Percentiles rank a stretch among this genome's conserved stretches.
These are phyloP conservation scores for Rhynchopsitta pachyrhyncha DNA, from an alignment of 2,113 vertebrate genomes.

Conservation along the genomic window DNA sequence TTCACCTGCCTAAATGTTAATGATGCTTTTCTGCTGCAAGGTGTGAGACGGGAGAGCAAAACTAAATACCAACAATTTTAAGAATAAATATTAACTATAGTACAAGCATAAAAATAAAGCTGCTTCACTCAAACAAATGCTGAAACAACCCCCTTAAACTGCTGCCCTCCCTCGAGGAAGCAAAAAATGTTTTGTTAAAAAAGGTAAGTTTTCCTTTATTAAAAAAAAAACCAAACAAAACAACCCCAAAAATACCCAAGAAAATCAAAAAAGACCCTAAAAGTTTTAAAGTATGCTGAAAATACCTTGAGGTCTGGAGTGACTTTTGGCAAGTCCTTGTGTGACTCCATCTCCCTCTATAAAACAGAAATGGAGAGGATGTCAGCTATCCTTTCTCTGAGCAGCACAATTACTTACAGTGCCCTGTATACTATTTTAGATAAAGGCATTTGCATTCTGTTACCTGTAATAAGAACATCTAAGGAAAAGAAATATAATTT, in stretches of 20 bases:
- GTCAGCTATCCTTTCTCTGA: not conserved
- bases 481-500: not conserved
- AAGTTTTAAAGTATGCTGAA: not conserved
- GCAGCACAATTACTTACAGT: not conserved
- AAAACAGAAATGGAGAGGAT: not conserved
- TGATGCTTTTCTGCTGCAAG: not conserved
- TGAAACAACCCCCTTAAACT: not conserved
- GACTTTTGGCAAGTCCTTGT: not conserved
- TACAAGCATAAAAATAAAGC: not conserved
- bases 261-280: not conserved
- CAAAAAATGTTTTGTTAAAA: not conserved
- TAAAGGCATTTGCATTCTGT: not conserved
- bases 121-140: not conserved
- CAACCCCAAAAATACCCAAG: not conserved
- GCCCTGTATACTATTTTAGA: not conserved
- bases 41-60: not conserved
- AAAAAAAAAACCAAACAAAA: not conserved
- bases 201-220: not conserved
- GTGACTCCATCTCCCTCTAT: not conserved
- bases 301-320: not conserved
- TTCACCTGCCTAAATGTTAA: not conserved
- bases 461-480: not conserved
- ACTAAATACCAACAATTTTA: not conserved
- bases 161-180: not conserved
- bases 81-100: not conserved